Conservation (phyloP, 2,888 invertebrate species). For the Thelaira solivaga region DNA sequence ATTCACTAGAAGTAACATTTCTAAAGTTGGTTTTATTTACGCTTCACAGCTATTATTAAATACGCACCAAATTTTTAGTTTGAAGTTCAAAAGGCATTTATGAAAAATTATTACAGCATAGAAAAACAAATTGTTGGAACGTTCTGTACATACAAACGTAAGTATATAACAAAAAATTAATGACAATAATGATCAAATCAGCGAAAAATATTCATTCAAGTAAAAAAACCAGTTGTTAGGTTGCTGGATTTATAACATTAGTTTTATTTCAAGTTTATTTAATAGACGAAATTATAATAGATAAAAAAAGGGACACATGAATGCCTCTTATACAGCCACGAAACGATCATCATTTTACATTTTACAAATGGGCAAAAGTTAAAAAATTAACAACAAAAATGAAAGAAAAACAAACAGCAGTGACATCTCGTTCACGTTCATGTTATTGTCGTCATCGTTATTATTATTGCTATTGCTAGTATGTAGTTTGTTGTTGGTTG, state of each 20-base stretch:
- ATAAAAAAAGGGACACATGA: conserved; percentile 41
- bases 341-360: conserved; percentile 22
- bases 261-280: conserved; percentile 6
- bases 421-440: conserved; percentile 65
- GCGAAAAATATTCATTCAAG: conserved; percentile 1
- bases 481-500: conserved; percentile 38
- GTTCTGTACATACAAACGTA: not conserved
- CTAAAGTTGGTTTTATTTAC: conserved; percentile 31
- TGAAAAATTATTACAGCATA: conserved; percentile 36
- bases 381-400: conserved; percentile 14
- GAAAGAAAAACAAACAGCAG: conserved; percentile 55
- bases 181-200: conserved; percentile 18
- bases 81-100: conserved; percentile 41
- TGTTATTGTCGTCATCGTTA: conserved; percentile 63
- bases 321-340: conserved; percentile 11
- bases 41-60: conserved; percentile 40
- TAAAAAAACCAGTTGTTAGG: not conserved
- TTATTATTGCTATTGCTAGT: conserved; percentile 51
- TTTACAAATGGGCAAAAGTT: not conserved
- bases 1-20: not conserved
- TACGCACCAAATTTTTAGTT: conserved; percentile 34
- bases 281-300: conserved; percentile 25
- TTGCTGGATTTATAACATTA: not conserved
- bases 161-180: not conserved
- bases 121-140: conserved; percentile 25